Evolutionary conservation across 2,113 vertebrate species (phyloP).

Genomic region (Panthera tigris): DNA sequence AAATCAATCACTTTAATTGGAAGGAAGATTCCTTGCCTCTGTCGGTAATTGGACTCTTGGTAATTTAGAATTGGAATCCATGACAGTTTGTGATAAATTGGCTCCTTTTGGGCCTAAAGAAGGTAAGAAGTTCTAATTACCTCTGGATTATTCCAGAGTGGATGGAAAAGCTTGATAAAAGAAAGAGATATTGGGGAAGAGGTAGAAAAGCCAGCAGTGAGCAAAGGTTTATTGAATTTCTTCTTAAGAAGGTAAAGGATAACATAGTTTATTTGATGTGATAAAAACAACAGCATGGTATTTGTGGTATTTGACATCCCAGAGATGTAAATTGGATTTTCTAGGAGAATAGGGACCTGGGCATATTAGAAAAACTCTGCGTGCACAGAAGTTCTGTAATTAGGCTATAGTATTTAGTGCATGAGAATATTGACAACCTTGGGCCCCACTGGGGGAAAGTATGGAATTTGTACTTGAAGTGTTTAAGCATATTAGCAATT

Average conservation of each 20-base stretch:
- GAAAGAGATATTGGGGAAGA: conserved; percentile 70
- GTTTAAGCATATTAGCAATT: neutral
- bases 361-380: conserved; percentile 18
- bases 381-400: neutral
- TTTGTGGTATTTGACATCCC: conserved; percentile 58
- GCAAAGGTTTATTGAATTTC: conserved; percentile 68
- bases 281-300: conserved; percentile 60
- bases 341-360: neutral
- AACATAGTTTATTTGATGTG: conserved; percentile 66
- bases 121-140: conserved; percentile 81
- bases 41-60: conserved; percentile 78
- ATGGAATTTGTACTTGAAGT: conserved; percentile 43
- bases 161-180: conserved; percentile 75
- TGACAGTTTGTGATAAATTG: conserved; percentile 81
- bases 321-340: conserved; percentile 56
- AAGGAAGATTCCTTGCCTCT: conserved; percentile 69
- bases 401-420: neutral
- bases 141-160: conserved; percentile 69
- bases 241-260: conserved; percentile 63
- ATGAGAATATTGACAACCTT: neutral
- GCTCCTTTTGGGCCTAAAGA: conserved; percentile 76
- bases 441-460: neutral
- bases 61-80: conserved; percentile 81
- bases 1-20: conserved; percentile 85
- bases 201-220: conserved; percentile 44